Evolutionary conservation across 2,113 vertebrate genomes (phyloP).

Genomic region (Saimiri boliviensis): DNA sequence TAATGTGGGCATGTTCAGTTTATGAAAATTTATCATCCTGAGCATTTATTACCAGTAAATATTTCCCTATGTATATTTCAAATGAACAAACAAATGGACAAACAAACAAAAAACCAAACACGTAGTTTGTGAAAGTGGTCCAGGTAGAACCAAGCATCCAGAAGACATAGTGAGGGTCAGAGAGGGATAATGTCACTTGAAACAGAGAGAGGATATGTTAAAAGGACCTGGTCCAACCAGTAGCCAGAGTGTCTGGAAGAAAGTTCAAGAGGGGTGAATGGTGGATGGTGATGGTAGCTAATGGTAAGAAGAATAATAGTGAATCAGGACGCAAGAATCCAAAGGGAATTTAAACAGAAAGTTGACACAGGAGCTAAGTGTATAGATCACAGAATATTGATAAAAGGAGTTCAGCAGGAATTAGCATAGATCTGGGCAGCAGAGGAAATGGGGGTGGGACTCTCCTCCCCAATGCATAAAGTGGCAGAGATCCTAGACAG

Average conservation of each 20-base stretch:
- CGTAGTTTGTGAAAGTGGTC: constrained; percentile 12
- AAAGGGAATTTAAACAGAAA: constrained; percentile 32
- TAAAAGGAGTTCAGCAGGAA: neutral
- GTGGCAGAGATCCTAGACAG: neutral
- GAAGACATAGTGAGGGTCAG: neutral
- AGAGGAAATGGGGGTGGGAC: neutral
- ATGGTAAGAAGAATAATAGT: neutral
- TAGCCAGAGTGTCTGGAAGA: constrained; percentile 1
- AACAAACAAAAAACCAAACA: neutral
- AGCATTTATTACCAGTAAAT: neutral
- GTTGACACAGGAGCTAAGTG: neutral
- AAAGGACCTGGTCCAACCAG: neutral
- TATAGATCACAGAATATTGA: neutral
- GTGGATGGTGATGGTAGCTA: neutral
- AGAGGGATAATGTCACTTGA: neutral
- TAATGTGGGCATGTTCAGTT: neutral
- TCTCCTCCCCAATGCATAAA: constrained; percentile 6
- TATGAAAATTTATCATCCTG: neutral
- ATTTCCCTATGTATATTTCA: constrained; percentile 12
- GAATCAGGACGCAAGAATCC: neutral
- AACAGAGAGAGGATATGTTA: neutral
- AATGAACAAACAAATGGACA: neutral
- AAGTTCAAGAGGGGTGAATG: neutral
- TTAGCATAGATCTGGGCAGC: neutral
- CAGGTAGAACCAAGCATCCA: neutral